Evolutionary conservation across 2,797 vertebrate genomes (phyloP).

Genomic region (Platalea minor): DNA sequence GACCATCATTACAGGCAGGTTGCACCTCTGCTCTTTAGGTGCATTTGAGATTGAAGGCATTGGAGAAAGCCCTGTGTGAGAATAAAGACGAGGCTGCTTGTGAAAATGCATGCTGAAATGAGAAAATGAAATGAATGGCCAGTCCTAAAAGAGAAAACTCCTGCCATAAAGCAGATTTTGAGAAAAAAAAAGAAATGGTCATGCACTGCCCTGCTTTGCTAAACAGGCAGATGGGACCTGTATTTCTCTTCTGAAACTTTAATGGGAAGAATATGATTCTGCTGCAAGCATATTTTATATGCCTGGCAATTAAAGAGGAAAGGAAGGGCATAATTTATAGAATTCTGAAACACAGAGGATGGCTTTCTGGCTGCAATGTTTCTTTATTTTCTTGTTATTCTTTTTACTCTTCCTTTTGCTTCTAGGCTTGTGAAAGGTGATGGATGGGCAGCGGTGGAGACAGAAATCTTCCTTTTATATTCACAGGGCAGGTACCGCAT

Average conservation of each 20-base stretch:
- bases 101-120: neutral
- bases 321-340: slow-evolving; percentile 49
- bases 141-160: neutral
- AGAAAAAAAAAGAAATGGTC: neutral
- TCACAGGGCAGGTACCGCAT: neutral
- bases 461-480: slow-evolving; percentile 24
- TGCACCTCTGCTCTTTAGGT: neutral
- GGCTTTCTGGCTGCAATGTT: slow-evolving; percentile 29
- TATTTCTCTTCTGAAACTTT: slow-evolving; percentile 55
- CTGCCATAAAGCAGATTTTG: slow-evolving; percentile 1
- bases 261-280: slow-evolving; percentile 45
- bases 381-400: slow-evolving; percentile 59
- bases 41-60: neutral
- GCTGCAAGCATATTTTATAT: slow-evolving; percentile 27
- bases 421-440: slow-evolving; percentile 20
- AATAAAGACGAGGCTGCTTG: neutral
- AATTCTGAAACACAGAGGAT: slow-evolving; percentile 27
- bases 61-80: neutral
- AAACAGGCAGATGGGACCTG: slow-evolving; percentile 45
- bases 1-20: neutral
- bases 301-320: slow-evolving; percentile 43
- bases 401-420: slow-evolving; percentile 35
- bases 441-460: neutral
- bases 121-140: slow-evolving; percentile 35
- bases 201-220: slow-evolving; percentile 28